Base-by-base conservation (phyloP, 2,797 vertebrate genomes). In the Melanotaenia boesemani region DNA sequence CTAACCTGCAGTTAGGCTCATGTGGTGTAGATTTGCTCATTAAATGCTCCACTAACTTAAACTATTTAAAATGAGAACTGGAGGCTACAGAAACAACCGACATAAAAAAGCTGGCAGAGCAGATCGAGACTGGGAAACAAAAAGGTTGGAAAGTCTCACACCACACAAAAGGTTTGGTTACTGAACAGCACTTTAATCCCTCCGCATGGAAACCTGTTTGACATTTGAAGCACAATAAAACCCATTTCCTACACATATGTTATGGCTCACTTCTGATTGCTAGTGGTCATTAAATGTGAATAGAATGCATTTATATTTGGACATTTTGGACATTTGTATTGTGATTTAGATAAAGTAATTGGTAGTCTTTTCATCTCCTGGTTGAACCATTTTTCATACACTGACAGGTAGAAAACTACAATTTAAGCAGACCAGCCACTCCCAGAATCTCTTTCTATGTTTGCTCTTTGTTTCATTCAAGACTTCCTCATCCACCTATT, bases 141-240 rank as follows among this genome's bases (percentile, higher is more conserved):
- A 54, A 65, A 66, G 71, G 15, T 6, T 4, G 0, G 1, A 18
- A 55, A 28, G 15, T 22, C 26, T 50, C 10, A 0, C 26, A 6
- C 44, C 8, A 64, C 63, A 77, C 75, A 80, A 81, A 57, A 56
- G 57, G 50, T 82, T 79, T 88, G 77, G 72, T 7, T 70, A 36
- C 62, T 48, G 37, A 75, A 44, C 6, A 0, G 8, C 4, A 34
- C 56, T 71, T 83, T 81, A 85, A 82, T 85, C 79, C 74, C 8
- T 64, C 16, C 11, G 32, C 78, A 22, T 84, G 61, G 83, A 81
- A 67, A 88, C 89, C 0, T 74, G 66, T 86, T 87, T 81, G 77
- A 2, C 81, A 46, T 63, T 34, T 66, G n/a, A 55, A 20, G 22
- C 57, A 72, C 52, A 55, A 46, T 44, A 12, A 46, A 3, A 0